Evolutionary conservation across 2,113 vertebrate genomes (phyloP), one percentile per base, ranked within the genome.

Genomic region (Pteruthius melanotis): DNA sequence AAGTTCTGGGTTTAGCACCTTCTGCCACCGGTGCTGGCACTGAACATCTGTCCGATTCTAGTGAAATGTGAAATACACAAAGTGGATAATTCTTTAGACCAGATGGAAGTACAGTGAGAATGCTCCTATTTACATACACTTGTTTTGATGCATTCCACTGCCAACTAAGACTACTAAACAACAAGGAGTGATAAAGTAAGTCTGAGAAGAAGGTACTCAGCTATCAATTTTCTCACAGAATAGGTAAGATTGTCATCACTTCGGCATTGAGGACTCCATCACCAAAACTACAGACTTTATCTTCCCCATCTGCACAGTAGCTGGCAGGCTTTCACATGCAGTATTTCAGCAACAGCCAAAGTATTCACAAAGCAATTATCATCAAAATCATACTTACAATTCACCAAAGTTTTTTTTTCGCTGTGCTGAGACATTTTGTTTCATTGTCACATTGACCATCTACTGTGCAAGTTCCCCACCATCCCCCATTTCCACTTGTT

Each of bases 1-100:
- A 95, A 99, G 99, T 97, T 99, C 99, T 90, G 99, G 99, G 96
- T 99, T 99, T 78, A 99, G 97, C 47, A 99, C 99, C 94, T 99
- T 99, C 98, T 99, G 99, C 99, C 99, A 99, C 70, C 99, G 98
- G 96, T 99, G 99, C 94, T 99, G 99, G 93, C 99, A 99, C 96
- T 99, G 99, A 84, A 99, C 99, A 97, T 99, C 99, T 87, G 99
- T 99, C 77, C 99, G 99, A 94, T 99, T 99, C 99, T 99, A 98
- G 79, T 30, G 75, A 95, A 96, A 94, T 22, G 89, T n/a, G 84
- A 95, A 90, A 87, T 15, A 93, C 11, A 44, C 59, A 81, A 69
- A 91, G 42, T 1, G 49, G n/a, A 26, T 47, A 49, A 84, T 64
- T 83, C 60, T 81, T 97, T 37, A 94, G 63, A 50, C 59, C 64